Percentiles rank a stretch among this genome's conserved stretches.
phyloP scores from a whole-genome alignment of 2,888 invertebrate genomes.

The Lobophora halterata region DNA sequence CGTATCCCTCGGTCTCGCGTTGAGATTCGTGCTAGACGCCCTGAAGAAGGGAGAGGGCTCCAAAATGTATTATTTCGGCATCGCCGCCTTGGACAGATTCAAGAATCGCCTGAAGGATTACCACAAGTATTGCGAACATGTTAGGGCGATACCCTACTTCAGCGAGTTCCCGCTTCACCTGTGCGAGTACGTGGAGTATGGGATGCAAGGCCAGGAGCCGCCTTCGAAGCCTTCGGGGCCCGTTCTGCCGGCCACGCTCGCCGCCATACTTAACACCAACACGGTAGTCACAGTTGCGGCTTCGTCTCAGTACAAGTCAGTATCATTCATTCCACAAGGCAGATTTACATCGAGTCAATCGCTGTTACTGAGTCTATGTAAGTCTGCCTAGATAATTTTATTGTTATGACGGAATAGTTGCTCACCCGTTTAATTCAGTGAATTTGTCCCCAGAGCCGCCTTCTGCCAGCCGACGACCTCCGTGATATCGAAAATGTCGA shows the following conservation, averaged over 20 bases:
- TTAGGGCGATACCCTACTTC: constrained; percentile 94
- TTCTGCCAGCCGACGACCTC: constrained; percentile 69
- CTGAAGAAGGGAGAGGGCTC: constrained; percentile 94
- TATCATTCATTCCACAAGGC: no score
- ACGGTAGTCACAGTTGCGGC: constrained; percentile 76
- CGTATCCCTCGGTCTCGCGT: constrained; percentile 91
- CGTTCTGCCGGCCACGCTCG: constrained; percentile 83
- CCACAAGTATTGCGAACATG: constrained; percentile 98
- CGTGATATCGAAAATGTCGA: constrained; percentile 83
- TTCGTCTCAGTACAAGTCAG: constrained; percentile 64
- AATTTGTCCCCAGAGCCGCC: constrained; percentile 55
- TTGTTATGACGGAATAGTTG: constrained; percentile 1
- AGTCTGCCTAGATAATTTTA: no score
- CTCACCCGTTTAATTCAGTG: constrained; percentile 24
- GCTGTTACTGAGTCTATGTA: no score
- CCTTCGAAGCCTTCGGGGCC: constrained; percentile 89
- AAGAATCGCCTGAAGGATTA: constrained; percentile 96
- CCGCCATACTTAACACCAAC: constrained; percentile 82
- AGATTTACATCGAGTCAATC: no score
- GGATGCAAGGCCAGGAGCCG: constrained; percentile 93
- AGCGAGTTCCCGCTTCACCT: constrained; percentile 94
- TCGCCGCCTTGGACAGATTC: constrained; percentile 96
- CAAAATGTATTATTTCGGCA: constrained; percentile 98
- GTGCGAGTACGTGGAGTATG: constrained; percentile 96
- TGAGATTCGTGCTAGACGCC: constrained; percentile 96